Evolutionary conservation across 2,888 invertebrate species (phyloP).

Genomic region (Holacanthella duospinosa): DNA sequence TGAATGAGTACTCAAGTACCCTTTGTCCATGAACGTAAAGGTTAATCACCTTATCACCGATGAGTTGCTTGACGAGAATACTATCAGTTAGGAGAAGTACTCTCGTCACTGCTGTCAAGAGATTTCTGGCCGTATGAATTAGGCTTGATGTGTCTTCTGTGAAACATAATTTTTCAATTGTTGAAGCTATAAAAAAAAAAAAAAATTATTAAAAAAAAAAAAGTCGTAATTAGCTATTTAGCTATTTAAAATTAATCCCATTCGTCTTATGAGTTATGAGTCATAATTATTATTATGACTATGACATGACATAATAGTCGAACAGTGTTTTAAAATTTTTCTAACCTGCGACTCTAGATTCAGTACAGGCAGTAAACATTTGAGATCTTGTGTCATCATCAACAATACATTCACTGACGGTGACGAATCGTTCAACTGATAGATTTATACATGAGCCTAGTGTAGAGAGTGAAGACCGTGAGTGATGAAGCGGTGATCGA

Average conservation of each 20-base stretch:
- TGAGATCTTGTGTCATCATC: slow-evolving; percentile 95
- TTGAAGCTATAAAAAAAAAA: slow-evolving; percentile 56
- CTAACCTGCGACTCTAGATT: slow-evolving; percentile 86
- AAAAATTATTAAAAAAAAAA: neutral
- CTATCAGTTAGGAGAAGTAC: slow-evolving; percentile 93
- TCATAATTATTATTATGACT: too few relatives aligned
- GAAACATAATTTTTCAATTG: slow-evolving; percentile 79
- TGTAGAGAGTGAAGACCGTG: slow-evolving; percentile 55
- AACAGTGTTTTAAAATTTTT: too few relatives aligned
- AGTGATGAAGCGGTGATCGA: slow-evolving; percentile 5
- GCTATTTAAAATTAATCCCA: too few relatives aligned
- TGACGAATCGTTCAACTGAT: slow-evolving; percentile 94
- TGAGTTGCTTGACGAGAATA: slow-evolving; percentile 90
- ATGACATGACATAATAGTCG: too few relatives aligned
- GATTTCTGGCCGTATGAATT: slow-evolving; percentile 82
- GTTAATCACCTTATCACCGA: slow-evolving; percentile 72
- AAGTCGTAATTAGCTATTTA: too few relatives aligned
- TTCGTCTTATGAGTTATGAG: too few relatives aligned
- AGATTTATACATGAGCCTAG: slow-evolving; percentile 94
- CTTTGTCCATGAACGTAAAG: neutral
- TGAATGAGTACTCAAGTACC: neutral
- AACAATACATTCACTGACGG: slow-evolving; percentile 96
- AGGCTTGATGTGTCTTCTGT: slow-evolving; percentile 55
- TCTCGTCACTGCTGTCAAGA: slow-evolving; percentile 87
- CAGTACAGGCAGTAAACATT: slow-evolving; percentile 97